Evolutionary conservation across 2,888 invertebrate genomes (phyloP), one percentile per base, ranked within the genome.

Genomic region (Seira musarum): DNA sequence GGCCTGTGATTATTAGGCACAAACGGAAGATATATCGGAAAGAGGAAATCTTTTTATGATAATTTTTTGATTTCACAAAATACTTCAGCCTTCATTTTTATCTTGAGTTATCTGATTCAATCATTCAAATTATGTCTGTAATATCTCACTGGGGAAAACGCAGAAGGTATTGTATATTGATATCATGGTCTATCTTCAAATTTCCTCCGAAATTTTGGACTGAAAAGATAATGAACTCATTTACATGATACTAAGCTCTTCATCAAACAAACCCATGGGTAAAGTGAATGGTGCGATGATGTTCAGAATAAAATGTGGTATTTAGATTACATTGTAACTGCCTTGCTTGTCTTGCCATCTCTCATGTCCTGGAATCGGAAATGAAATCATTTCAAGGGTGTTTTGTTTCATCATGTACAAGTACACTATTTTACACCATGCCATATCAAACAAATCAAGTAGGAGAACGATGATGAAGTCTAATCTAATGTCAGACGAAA

Each of bases 371-470:
- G 67, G 64, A 81, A 81, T 81, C 80, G 80, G 80, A 81, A 81
- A 81, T 81, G 76, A 68, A 70, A 49, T 73, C 53, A 64, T 46
- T 76, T 81, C 80, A 81, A 81, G 80, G 80, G 80, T 81, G 72
- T 71, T 24, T 60, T 60, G 60, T 8, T 60, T 19, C 21, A 21
- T 60, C 2, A 60, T 60, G 15, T 21, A 22, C 30, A 30, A 30
- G 30, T 8, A 30, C 30, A 30, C 3, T 30, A 30, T 30, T 30
- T 5, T 30, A 30, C 8, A 8, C 30, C 2, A 30, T 30, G 30
- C 30, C n/a, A n/a, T n/a, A 30, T 30, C 30, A 30, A 30, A 8
- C 8, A 30, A 2, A 30, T 8, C 3, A 30, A 8, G 8, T 2
- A 30, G 30, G 8, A 8, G 8, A 30, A 30, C 30, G 30, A 30